Base-by-base conservation (phyloP, 92 coral and sea anemone genomes). In the Palythoa grandiflora region DNA sequence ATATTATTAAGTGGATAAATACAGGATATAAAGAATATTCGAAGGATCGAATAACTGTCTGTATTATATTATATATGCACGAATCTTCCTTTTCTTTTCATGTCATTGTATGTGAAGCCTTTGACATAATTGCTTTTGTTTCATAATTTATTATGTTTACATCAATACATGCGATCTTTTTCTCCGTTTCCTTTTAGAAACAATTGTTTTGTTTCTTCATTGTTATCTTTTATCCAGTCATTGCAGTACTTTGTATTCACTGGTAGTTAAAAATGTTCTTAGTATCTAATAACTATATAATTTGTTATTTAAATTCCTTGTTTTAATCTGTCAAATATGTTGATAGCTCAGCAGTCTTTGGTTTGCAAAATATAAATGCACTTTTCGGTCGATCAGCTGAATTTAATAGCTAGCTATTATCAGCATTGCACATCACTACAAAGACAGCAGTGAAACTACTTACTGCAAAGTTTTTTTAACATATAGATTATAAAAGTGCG, bases 51-150 rank as follows among this genome's bases (percentile, higher is more conserved):
- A 78, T 55, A 28, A 19, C 44, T 28, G 68, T 78, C 68, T 4
- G 57, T 78, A 44, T 44, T 44, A 44, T 3, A 44, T 44, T 44
- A 44, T 44, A 8, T 44, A 44, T 44, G 50, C n/a, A 55, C 51
- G 55, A 78, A 37, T 35, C 66, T 16, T 9, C 55, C 44, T 16
- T 10, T 52, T 16, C 21, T 78, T 57, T 36, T 9, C 68, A 52
- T 78, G 38, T 19, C 83, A 78, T 81, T 81, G 86, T 81, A 21
- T 47, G 2, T 13, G 55, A 63, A 65, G 50, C 65, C 86, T 47
- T 48, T 47, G 44, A 35, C 74, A 15, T 66, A 48, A 47, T 66
- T 47, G 86, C 44, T 65, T 40, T 81, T 81, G 75, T 81, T 81
- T 40, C 54, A 61, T 57, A 81, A 81, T 81, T 81, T 17, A 65